phyloP scores from a whole-genome alignment of 1,140 invertebrate genomes.

The Ceratina australensis region DNA sequence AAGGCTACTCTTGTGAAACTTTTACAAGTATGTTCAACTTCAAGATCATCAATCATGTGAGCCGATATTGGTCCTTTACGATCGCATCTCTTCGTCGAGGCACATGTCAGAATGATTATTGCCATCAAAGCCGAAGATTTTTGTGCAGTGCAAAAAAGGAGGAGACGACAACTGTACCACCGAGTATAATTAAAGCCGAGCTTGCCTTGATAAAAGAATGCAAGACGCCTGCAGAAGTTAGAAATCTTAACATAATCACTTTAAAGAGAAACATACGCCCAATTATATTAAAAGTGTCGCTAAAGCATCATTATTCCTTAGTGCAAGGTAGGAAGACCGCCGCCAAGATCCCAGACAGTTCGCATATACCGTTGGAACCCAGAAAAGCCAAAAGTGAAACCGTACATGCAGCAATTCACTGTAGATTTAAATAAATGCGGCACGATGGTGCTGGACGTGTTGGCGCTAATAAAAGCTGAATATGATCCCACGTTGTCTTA shows the following conservation, averaged over 20 bases:
- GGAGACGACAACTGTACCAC: neutral
- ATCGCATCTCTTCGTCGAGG: conserved; percentile 15
- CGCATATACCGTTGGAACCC: conserved; percentile 96
- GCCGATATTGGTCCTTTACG: conserved; percentile 18
- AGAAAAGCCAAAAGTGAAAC: conserved; percentile 88
- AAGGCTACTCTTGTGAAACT: conserved; percentile 1
- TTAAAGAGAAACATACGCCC: neutral
- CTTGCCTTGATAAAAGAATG: conserved; percentile 9
- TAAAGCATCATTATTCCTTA: neutral
- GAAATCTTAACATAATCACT: conserved; percentile 9
- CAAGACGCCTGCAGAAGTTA: conserved; percentile 44
- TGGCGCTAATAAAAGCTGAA: conserved; percentile 93
- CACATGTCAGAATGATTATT: neutral
- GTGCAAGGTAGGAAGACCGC: neutral
- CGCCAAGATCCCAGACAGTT: conserved; percentile 86
- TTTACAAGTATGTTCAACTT: conserved; percentile 33
- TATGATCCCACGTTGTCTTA: conserved; percentile 92
- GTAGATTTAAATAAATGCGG: conserved; percentile 87
- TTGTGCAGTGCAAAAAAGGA: conserved; percentile 12
- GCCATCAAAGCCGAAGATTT: conserved; percentile 10
- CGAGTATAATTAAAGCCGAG: neutral
- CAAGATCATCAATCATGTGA: neutral
- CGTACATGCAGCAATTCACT: conserved; percentile 87
- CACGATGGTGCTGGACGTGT: conserved; percentile 92
- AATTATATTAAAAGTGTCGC: neutral